phyloP scores from a whole-genome alignment of 2,113 vertebrate species.

The Cololabis saira region DNA sequence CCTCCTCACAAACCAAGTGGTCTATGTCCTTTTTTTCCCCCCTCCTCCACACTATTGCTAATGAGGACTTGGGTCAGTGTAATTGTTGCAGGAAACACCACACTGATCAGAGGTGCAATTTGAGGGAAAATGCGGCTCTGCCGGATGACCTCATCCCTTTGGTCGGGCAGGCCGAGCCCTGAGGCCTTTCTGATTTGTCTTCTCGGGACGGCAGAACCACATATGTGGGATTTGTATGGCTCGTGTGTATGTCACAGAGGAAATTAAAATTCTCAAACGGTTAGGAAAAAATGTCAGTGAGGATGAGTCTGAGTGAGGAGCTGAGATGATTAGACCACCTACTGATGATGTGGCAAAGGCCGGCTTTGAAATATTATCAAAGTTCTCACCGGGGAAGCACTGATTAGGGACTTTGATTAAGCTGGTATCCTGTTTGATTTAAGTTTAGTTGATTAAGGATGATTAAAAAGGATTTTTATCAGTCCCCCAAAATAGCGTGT shows the following conservation, averaged over 20 bases:
- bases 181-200: constrained; percentile 77
- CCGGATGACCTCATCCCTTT: constrained; percentile 78
- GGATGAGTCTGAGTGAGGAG: constrained; percentile 60
- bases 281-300: constrained; percentile 24
- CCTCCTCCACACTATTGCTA: constrained; percentile 70
- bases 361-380: constrained; percentile 58
- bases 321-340: constrained; percentile 76
- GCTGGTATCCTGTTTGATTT: constrained; percentile 51
- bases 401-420: constrained; percentile 61
- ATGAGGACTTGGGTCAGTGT: constrained; percentile 80
- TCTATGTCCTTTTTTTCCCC: constrained; percentile 60
- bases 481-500: neutral
- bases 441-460: constrained; percentile 47
- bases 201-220: constrained; percentile 73
- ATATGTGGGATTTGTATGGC: constrained; percentile 58
- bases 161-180: constrained; percentile 68
- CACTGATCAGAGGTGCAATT: constrained; percentile 83
- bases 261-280: constrained; percentile 41
- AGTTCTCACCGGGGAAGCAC: constrained; percentile 39
- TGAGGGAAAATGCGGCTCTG: constrained; percentile 81
- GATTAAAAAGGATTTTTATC: constrained; percentile 30
- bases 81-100: constrained; percentile 83
- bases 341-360: constrained; percentile 51
- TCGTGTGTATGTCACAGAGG: constrained; percentile 38
- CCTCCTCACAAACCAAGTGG: constrained; percentile 55